Conservation (phyloP, 2,888 invertebrate genomes). For the Holacanthella duospinosa region DNA sequence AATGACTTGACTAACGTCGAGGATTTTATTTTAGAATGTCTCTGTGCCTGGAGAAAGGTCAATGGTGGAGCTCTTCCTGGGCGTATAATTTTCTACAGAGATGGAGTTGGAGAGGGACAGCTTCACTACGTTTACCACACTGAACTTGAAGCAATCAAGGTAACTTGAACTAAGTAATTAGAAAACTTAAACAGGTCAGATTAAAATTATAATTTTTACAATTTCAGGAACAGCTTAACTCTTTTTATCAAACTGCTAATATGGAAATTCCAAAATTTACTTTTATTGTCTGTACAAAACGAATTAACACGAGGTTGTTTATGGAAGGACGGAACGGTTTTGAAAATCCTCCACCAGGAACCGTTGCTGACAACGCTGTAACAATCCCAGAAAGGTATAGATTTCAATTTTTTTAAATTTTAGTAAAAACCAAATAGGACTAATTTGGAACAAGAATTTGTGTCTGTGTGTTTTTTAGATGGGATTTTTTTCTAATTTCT, state of each 20-base stretch:
- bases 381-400: constrained; percentile 7
- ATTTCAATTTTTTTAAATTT: not conserved
- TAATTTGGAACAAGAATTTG: no score
- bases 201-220: not conserved
- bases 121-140: constrained; percentile 62
- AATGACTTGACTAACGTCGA: not conserved
- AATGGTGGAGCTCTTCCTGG: constrained; percentile 50
- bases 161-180: not conserved
- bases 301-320: constrained; percentile 54
- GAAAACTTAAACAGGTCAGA: not conserved
- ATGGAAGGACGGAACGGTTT: not conserved
- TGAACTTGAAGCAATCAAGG: constrained; percentile 50
- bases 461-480: constrained; percentile 48
- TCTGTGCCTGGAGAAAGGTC: constrained; percentile 46
- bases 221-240: constrained; percentile 3
- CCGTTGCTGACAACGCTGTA: not conserved
- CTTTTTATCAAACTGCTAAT: not conserved
- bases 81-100: constrained; percentile 59
- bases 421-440: no score
- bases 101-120: constrained; percentile 47
- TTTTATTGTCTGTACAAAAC: constrained; percentile 77
- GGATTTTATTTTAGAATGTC: constrained; percentile 44
- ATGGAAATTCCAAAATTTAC: constrained; percentile 46
- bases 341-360: constrained; percentile 5
- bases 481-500: constrained; percentile 80